Evolutionary conservation across 2,113 vertebrate species (phyloP).

Genomic region (Sapajus apella): DNA sequence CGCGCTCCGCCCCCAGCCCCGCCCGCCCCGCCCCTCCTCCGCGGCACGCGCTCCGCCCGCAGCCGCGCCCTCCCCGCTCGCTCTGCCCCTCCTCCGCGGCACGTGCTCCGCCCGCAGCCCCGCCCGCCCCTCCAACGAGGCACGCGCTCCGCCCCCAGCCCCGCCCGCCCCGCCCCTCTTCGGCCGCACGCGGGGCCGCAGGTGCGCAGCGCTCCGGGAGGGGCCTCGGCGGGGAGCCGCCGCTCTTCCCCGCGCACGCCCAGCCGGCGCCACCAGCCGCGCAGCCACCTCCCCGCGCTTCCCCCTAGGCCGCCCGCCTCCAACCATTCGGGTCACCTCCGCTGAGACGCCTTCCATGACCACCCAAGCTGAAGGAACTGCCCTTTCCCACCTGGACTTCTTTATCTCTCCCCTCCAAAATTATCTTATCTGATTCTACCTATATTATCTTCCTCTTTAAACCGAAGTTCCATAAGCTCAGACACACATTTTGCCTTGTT

Average conservation of each 20-base stretch:
- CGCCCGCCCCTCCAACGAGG: background rate
- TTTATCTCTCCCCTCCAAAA: background rate
- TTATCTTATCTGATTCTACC: background rate
- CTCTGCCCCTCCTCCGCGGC: too few species aligned
- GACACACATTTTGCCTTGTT: constrained; percentile 3
- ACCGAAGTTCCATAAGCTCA: background rate
- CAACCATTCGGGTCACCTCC: background rate
- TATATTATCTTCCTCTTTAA: background rate
- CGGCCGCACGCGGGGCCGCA: background rate
- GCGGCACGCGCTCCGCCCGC: background rate
- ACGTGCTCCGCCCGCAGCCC: background rate
- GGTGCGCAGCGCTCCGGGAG: background rate
- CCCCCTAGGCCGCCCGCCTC: background rate
- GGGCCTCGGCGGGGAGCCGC: rapidly evolving
- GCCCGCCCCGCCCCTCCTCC: rapidly evolving
- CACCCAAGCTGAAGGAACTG: background rate
- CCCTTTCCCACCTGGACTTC: background rate
- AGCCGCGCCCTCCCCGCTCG: background rate
- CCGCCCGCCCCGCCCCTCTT: rapidly evolving
- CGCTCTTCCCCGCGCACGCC: background rate
- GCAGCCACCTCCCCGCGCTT: background rate
- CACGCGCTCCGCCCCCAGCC: background rate
- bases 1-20: background rate
- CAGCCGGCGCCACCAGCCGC: background rate
- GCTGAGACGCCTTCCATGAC: background rate